These are phyloP conservation scores for Oncorhynchus tshawytscha DNA, from an alignment of 2,113 vertebrate genomes.

Conservation along the genomic window DNA sequence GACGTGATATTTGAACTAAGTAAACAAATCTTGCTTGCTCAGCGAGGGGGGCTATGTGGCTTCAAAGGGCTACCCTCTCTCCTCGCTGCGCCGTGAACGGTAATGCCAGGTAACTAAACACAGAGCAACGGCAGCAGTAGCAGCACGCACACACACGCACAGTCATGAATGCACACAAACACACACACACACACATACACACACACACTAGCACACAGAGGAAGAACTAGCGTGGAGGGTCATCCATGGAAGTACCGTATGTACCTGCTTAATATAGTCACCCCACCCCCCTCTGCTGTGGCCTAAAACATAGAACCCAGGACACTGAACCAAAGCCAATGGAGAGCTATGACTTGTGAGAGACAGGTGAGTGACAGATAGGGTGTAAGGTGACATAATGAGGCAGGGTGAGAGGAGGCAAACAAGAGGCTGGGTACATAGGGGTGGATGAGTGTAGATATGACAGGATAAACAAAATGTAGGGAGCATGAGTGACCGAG, in stretches of 20 bases:
- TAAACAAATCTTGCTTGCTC: conserved; percentile 8
- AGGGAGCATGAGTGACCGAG: not conserved
- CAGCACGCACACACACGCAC: not conserved
- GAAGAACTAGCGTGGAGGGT: no score
- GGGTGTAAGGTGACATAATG: not conserved
- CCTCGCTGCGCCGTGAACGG: not conserved
- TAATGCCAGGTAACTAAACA: not conserved
- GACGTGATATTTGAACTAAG: not conserved
- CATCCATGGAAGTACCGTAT: no score
- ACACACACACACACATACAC: no score
- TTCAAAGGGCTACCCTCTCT: not conserved
- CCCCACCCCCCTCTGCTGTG: not conserved
- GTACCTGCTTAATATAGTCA: no score
- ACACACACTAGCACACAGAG: no score
- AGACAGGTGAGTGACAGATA: not conserved
- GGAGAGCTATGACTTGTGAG: no score
- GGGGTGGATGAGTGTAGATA: not conserved
- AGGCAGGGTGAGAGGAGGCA: not conserved
- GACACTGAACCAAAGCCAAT: no score
- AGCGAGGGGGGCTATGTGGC: not conserved
- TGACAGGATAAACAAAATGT: not conserved
- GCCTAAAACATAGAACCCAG: no score
- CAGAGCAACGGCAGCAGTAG: not conserved
- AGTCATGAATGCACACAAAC: not conserved
- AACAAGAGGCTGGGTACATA: not conserved